Evolutionary conservation across 2,113 vertebrate species (phyloP).

Genomic region (Phoxinus phoxinus): DNA sequence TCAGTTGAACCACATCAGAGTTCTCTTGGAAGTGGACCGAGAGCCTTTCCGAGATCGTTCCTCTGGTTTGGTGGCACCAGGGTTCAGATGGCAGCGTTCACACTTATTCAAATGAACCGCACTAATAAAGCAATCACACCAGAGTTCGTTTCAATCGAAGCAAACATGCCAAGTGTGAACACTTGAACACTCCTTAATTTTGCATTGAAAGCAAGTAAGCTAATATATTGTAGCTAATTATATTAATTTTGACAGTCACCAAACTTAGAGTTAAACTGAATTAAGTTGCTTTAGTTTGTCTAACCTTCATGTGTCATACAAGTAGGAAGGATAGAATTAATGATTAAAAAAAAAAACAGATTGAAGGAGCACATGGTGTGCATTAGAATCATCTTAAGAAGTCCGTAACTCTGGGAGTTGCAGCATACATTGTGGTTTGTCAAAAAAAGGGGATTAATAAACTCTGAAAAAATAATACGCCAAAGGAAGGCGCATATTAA

Average conservation of each 20-base stretch:
- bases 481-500: conserved; percentile 59
- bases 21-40: too few relatives aligned
- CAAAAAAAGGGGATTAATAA: conserved; percentile 52
- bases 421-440: conserved; percentile 35
- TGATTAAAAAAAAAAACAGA: background rate
- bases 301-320: background rate
- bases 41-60: too few relatives aligned
- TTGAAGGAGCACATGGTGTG: conserved; percentile 9
- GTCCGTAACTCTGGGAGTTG: conserved; percentile 23
- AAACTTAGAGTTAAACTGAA: background rate
- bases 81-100: too few relatives aligned
- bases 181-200: background rate
- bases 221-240: background rate
- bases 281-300: background rate
- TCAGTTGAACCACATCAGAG: too few relatives aligned
- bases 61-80: too few relatives aligned
- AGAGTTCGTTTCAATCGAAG: too few relatives aligned
- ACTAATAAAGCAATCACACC: too few relatives aligned
- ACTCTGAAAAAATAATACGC: conserved; percentile 49
- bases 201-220: background rate
- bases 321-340: conserved; percentile 13
- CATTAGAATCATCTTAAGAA: background rate
- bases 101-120: too few relatives aligned
- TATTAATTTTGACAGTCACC: too few relatives aligned
- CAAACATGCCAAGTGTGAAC: too few relatives aligned